Conservation (phyloP, 2,113 vertebrate species). For the Melanerpes formicivorus region DNA sequence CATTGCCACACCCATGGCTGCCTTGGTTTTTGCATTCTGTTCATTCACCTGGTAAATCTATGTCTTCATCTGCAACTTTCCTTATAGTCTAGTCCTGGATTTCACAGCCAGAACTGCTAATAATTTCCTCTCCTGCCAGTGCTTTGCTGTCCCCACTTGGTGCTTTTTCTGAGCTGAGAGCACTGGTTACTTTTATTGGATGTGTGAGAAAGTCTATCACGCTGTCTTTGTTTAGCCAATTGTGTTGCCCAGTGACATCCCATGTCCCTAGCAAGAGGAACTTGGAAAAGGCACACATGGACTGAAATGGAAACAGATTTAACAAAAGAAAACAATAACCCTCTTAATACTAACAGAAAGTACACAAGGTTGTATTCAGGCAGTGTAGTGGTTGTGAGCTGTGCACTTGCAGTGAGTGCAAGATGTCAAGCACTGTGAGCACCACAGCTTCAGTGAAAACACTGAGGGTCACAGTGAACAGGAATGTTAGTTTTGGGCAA, state of each 20-base stretch:
- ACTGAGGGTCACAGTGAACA: neutral
- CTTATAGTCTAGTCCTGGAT: neutral
- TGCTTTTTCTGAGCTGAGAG: neutral
- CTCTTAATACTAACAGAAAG: neutral
- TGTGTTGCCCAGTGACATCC: neutral
- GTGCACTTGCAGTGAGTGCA: no score
- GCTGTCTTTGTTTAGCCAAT: neutral
- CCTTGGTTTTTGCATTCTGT: neutral
- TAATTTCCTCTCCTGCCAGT: neutral
- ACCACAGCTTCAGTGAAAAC: neutral
- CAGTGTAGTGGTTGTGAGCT: neutral
- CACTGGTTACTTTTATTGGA: neutral
- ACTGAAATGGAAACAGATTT: neutral
- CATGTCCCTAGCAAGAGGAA: neutral
- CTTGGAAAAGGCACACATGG: neutral
- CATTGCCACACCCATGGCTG: neutral
- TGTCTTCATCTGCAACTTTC: neutral
- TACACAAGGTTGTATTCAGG: neutral
- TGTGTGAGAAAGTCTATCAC: neutral
- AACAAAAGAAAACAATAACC: neutral
- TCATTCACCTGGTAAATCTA: neutral
- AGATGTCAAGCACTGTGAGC: neutral
- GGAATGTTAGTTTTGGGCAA: neutral
- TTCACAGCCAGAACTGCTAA: neutral
- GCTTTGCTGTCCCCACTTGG: neutral